Percentiles rank a stretch among this genome's conserved stretches.
Evolutionary conservation across 2,888 invertebrate species (phyloP).

Genomic region (Rhagophthalmus giganteus): DNA sequence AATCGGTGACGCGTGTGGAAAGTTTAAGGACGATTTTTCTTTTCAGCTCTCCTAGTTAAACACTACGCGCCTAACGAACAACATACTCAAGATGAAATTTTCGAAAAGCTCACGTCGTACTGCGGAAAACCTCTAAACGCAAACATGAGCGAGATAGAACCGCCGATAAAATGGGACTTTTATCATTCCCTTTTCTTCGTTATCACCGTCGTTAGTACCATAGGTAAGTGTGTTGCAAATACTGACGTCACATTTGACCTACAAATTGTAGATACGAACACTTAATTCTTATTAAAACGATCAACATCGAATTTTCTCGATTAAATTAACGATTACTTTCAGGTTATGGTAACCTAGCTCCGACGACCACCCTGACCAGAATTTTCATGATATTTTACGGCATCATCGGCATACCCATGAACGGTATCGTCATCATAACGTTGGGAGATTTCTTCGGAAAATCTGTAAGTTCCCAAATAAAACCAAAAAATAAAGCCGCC

Average conservation of each 20-base stretch:
- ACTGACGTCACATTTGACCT: not conserved
- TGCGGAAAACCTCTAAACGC: conserved; percentile 75
- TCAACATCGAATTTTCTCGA: not conserved
- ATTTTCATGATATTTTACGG: conserved; percentile 88
- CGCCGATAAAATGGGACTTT: conserved; percentile 78
- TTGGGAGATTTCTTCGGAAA: conserved; percentile 84
- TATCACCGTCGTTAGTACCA: conserved; percentile 88
- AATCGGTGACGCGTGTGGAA: no score
- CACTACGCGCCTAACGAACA: conserved; percentile 62
- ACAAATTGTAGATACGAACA: not conserved
- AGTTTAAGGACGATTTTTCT: no score
- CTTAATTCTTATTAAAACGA: not conserved
- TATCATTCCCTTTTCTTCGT: conserved; percentile 91
- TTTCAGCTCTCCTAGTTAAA: conserved; percentile 64
- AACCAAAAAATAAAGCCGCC: no score
- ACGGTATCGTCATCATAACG: conserved; percentile 76
- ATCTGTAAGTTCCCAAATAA: conserved; percentile 61
- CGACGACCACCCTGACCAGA: conserved; percentile 77
- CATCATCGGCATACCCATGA: conserved; percentile 82
- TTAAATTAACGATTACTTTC: no score
- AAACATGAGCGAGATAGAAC: conserved; percentile 61
- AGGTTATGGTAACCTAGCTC: conserved; percentile 90
- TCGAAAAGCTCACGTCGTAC: conserved; percentile 67
- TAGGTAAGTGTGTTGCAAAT: conserved; percentile 63
- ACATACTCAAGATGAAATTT: conserved; percentile 62